Conservation (phyloP, 2,888 invertebrate species). For the Bugulina stolonifera region DNA sequence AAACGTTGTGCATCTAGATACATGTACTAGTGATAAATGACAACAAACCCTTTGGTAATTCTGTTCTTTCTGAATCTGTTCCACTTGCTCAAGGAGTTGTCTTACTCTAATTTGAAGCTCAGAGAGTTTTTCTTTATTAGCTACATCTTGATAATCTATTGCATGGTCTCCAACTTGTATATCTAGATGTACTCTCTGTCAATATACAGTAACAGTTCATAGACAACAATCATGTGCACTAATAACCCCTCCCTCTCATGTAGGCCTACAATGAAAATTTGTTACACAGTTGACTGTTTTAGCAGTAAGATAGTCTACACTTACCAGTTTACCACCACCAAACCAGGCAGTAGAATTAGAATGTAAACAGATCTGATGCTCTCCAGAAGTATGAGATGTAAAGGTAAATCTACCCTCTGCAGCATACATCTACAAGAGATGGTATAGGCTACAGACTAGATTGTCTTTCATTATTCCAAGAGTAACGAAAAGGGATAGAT, state of each 20-base stretch:
- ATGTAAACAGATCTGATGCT: slow-evolving; percentile 95
- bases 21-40: too few species aligned
- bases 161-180: slow-evolving; percentile 99
- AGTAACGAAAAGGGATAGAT: too few species aligned
- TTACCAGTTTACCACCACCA: slow-evolving; percentile 85
- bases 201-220: slow-evolving; percentile 31
- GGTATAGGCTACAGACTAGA: too few species aligned
- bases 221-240: too few species aligned
- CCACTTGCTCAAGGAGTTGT: slow-evolving; percentile 92
- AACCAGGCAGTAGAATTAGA: slow-evolving; percentile 98
- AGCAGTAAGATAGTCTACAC: slow-evolving; percentile 40
- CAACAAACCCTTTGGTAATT: slow-evolving; percentile 88
- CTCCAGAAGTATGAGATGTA: slow-evolving; percentile 92
- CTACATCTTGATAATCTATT: slow-evolving; percentile 92
- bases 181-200: slow-evolving; percentile 81
- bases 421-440: slow-evolving; percentile 60
- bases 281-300: neutral
- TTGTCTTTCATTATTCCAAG: too few species aligned
- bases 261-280: slow-evolving; percentile 5
- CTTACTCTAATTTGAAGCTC: slow-evolving; percentile 90
- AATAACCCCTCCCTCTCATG: too few species aligned
- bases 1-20: too few species aligned
- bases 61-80: slow-evolving; percentile 98
- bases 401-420: slow-evolving; percentile 94
- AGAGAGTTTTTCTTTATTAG: slow-evolving; percentile 91